Base-by-base conservation (phyloP, 2,113 vertebrate species). In the Notiomystis cincta region DNA sequence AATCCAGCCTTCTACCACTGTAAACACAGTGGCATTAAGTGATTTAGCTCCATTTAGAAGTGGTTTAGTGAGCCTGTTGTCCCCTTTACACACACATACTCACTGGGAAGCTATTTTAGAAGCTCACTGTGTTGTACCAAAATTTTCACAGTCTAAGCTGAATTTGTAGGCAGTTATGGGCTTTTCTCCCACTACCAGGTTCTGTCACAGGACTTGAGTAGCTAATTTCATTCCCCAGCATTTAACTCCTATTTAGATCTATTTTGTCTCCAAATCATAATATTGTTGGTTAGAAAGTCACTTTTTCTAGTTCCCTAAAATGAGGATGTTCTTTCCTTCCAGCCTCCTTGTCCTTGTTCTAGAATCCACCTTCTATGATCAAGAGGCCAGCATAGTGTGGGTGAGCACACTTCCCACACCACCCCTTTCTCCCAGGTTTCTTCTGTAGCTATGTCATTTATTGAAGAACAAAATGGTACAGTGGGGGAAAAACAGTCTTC, bases 161-260 rank as follows among this genome's bases (percentile, higher is more conserved):
- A 58, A 60, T 42, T 60, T 83, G 17, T 25, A 54, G 21, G 54
- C 6, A 69, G 11, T 18, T 54, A 31, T 22, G 48, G 53, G 31
- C 9, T 77, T 87, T 62, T n/a, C 5, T 31, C 15, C 20, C 2
- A 2, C 11, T 58, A 31, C 15, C 20, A 56, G 13, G 3, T 60
- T 10, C 31, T 58, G 24, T 79, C 18, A 15, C 0, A 47, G 37
- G 33, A 60, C 17, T 35, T 0, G 0, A 71, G 22, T 31, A 33
- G 17, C 27, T 66, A 0, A 42, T 44, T 66, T 86, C 18, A 66
- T 71, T 50, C 22, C 13, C 9, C 25, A 53, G 18, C 1, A 48
- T 44, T 66, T 48, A 86, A 44, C 9, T 70, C 22, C 6, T 38
- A 23, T 70, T 75, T 66, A 18, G 4, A 57, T 15, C 0, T 38